Evolutionary conservation across 2,888 invertebrate genomes (phyloP).

Genomic region (Hypomecis atomaria): DNA sequence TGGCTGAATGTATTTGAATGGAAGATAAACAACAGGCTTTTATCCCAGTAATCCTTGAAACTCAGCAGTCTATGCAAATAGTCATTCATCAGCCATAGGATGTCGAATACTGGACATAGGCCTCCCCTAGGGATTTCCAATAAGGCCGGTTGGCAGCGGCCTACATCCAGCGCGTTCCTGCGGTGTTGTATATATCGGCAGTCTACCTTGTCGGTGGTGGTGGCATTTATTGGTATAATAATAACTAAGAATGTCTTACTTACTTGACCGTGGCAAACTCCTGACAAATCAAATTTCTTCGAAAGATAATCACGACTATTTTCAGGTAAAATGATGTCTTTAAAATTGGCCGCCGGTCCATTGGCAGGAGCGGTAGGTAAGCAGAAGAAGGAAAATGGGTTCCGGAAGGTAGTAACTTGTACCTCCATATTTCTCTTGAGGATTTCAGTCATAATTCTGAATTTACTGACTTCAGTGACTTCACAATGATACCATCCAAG

Average conservation of each 20-base stretch:
- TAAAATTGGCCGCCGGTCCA: slow-evolving; percentile 18
- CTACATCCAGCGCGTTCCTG: no score
- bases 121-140: no score
- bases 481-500: no score
- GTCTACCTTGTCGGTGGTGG: neutral
- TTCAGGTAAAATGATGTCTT: slow-evolving; percentile 22
- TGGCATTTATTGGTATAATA: neutral
- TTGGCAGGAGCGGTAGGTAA: slow-evolving; percentile 45
- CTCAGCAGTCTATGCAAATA: neutral
- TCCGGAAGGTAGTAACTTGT: slow-evolving; percentile 54
- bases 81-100: no score
- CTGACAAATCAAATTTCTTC: slow-evolving; percentile 23
- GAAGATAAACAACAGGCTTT: no score
- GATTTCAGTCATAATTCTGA: no score
- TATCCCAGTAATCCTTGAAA: no score
- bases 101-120: no score
- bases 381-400: slow-evolving; percentile 66
- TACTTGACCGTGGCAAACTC: slow-evolving; percentile 60
- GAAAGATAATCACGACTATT: slow-evolving; percentile 11
- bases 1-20: no score
- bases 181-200: no score
- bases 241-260: slow-evolving; percentile 23
- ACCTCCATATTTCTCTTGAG: slow-evolving; percentile 34
- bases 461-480: no score
- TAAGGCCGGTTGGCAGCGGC: no score